phyloP scores from a whole-genome alignment of 2,797 vertebrate species.

The Chaetophractus vellerosus region DNA sequence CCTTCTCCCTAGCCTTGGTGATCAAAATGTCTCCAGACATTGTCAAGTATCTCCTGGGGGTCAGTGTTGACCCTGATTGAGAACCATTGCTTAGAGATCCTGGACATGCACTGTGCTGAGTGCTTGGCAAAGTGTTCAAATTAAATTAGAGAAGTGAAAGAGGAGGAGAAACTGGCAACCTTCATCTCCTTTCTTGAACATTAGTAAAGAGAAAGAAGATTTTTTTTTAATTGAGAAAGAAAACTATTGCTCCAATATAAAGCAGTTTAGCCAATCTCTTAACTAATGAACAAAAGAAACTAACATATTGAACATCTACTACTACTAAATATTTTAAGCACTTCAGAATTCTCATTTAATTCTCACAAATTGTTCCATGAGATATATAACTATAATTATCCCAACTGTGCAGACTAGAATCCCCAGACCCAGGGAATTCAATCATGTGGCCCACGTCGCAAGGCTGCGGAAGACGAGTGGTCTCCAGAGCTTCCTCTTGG shows the following conservation, averaged over 20 bases:
- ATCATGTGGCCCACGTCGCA: not conserved
- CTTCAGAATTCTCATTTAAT: not conserved
- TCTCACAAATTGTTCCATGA: not conserved
- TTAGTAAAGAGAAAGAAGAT: not conserved
- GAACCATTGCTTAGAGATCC: not conserved
- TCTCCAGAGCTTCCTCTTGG: not conserved
- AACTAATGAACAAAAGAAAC: conserved; percentile 33
- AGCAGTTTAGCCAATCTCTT: not conserved
- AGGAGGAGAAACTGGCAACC: not conserved
- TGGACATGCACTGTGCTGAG: not conserved
- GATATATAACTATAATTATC: not conserved
- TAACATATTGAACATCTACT: not conserved
- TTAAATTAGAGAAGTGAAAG: not conserved
- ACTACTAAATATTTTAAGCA: not conserved
- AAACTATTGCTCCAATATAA: not conserved
- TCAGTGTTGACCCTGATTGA: not conserved
- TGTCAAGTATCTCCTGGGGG: not conserved
- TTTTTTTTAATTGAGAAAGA: not conserved
- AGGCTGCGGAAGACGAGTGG: not conserved
- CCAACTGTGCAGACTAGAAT: not conserved
- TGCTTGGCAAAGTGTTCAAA: not conserved
- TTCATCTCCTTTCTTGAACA: not conserved
- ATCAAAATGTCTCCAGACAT: not conserved
- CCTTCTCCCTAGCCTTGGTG: not conserved
- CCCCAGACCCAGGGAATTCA: not conserved